Percentiles rank a stretch among this genome's conserved stretches.
Evolutionary conservation across 2,113 vertebrate species (phyloP).

Genomic region (Megaceryle maxima): DNA sequence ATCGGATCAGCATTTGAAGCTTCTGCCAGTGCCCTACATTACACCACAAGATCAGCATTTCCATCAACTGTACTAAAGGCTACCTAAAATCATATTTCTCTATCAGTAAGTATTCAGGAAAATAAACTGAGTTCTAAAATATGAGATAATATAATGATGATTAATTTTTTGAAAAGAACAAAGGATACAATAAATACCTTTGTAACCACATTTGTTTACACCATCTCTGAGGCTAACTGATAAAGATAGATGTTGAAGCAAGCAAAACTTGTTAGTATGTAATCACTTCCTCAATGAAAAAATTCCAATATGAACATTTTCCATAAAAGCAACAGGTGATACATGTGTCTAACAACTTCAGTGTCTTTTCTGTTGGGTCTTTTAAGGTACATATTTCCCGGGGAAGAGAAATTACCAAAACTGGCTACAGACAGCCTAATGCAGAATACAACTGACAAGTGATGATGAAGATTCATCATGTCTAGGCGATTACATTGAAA

Average conservation of each 20-base stretch:
- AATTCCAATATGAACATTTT: neutral
- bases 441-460: neutral
- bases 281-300: slow-evolving; percentile 21
- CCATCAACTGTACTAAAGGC: neutral
- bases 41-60: neutral
- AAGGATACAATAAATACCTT: neutral
- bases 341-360: neutral
- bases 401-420: neutral
- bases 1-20: neutral
- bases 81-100: neutral
- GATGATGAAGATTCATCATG: neutral
- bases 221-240: neutral
- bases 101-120: neutral
- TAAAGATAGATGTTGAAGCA: neutral
- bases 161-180: neutral
- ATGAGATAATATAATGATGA: neutral
- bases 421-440: neutral
- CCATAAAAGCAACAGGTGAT: neutral
- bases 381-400: neutral
- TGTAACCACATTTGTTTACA: neutral
- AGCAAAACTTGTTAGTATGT: neutral
- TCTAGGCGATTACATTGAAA: neutral
- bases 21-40: neutral
- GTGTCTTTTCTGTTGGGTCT: neutral
- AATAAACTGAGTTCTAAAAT: neutral